A percentile compares a stretch with the other conserved stretches of the same genome.
Conservation (phyloP, 64 coral and sea anemone species). For the Montipora sp. region DNA sequence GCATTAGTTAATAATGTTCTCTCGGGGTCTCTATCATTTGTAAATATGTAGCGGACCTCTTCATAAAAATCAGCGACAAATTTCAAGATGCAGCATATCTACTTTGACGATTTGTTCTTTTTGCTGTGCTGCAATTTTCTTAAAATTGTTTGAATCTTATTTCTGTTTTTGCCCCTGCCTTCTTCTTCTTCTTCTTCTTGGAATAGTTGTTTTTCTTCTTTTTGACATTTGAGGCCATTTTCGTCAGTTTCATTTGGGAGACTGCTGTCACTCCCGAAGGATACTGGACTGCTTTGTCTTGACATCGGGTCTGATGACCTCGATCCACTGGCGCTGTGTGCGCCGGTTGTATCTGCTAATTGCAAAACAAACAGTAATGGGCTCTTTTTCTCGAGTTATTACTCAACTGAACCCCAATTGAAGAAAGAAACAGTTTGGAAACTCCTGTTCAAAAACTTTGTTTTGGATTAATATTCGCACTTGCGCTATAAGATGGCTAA, state of each 20-base stretch:
- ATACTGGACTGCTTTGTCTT: slow-evolving; percentile 21
- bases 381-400: not conserved
- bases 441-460: too few species aligned
- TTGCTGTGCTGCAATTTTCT: slow-evolving; percentile 41
- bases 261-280: slow-evolving; percentile 33
- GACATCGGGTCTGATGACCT: not conserved
- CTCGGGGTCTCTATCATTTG: too few species aligned
- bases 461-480: too few species aligned
- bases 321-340: not conserved
- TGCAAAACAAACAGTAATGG: not conserved
- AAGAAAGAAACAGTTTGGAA: not conserved
- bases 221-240: slow-evolving; percentile 14
- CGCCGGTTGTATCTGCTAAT: not conserved
- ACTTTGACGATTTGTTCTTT: slow-evolving; percentile 30
- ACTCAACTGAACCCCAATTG: not conserved
- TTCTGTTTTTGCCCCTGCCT: slow-evolving; percentile 14
- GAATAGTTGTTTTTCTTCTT: not conserved
- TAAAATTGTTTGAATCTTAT: slow-evolving; percentile 45
- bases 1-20: too few species aligned
- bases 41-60: too few species aligned
- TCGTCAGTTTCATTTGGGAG: slow-evolving; percentile 4
- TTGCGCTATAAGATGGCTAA: too few species aligned
- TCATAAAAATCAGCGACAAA: not conserved
- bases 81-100: not conserved
- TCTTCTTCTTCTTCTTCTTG: slow-evolving; percentile 1